Evolutionary conservation across 1,140 invertebrate genomes (phyloP).

Genomic region (Leptinotarsa lineolata): DNA sequence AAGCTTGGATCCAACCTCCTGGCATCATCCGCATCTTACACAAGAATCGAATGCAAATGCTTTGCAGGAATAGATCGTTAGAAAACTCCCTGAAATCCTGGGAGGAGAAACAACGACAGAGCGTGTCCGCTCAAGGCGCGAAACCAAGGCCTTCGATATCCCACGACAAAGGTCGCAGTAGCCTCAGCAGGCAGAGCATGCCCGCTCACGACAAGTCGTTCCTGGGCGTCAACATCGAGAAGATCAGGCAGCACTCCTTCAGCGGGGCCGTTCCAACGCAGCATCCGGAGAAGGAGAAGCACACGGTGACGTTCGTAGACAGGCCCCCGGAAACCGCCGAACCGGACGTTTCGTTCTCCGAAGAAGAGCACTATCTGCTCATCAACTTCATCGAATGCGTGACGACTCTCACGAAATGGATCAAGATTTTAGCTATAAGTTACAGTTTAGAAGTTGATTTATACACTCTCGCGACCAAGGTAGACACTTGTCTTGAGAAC

Average conservation of each 20-base stretch:
- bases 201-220: slow-evolving; percentile 51
- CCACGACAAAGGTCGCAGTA: slow-evolving; percentile 51
- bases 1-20: slow-evolving; percentile 97
- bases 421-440: slow-evolving; percentile 66
- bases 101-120: slow-evolving; percentile 90
- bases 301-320: slow-evolving; percentile 47
- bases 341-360: slow-evolving; percentile 63
- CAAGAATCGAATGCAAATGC: slow-evolving; percentile 95
- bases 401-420: slow-evolving; percentile 80
- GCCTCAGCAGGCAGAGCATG: slow-evolving; percentile 53
- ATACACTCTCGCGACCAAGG: slow-evolving; percentile 73
- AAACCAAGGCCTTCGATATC: slow-evolving; percentile 46
- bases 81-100: slow-evolving; percentile 88
- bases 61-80: slow-evolving; percentile 86
- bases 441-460: slow-evolving; percentile 60
- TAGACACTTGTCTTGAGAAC: slow-evolving; percentile 75
- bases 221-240: slow-evolving; percentile 52
- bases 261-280: slow-evolving; percentile 47
- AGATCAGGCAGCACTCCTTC: slow-evolving; percentile 54
- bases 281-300: slow-evolving; percentile 38
- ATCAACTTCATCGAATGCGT: slow-evolving; percentile 81
- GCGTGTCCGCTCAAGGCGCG: slow-evolving; percentile 54
- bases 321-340: slow-evolving; percentile 47
- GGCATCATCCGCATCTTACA: slow-evolving; percentile 94
- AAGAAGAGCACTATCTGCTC: slow-evolving; percentile 76